Evolutionary conservation across 2,113 vertebrate genomes (phyloP).

Genomic region (Bos indicus): DNA sequence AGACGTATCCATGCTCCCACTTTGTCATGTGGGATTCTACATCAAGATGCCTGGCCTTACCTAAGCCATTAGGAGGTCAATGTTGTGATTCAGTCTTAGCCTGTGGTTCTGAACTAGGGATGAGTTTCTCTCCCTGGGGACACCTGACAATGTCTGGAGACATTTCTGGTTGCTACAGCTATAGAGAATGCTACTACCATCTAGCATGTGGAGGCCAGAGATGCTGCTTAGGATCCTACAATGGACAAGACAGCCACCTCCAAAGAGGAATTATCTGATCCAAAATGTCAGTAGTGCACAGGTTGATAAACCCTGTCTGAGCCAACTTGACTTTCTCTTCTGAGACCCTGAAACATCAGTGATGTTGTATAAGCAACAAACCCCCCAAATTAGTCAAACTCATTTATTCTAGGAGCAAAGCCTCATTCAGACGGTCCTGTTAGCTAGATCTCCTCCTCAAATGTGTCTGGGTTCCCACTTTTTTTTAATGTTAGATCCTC

Average conservation of each 20-base stretch:
- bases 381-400: neutral
- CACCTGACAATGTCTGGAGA: neutral
- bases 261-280: neutral
- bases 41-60: neutral
- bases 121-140: neutral
- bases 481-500: neutral
- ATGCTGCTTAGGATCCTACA: neutral
- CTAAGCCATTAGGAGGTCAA: neutral
- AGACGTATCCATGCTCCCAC: neutral
- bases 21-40: neutral
- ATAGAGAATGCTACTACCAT: neutral
- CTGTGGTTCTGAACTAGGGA: neutral
- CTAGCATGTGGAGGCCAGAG: neutral
- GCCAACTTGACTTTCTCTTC: neutral
- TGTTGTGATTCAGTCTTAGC: neutral
- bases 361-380: neutral
- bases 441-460: neutral
- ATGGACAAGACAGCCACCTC: neutral
- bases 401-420: neutral
- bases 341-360: neutral
- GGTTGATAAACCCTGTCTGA: neutral
- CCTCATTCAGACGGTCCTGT: neutral
- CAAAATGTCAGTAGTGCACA: neutral
- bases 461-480: neutral
- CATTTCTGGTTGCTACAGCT: neutral